phyloP scores from a whole-genome alignment of 2,888 invertebrate species.

The Lacanobia wlatinum region DNA sequence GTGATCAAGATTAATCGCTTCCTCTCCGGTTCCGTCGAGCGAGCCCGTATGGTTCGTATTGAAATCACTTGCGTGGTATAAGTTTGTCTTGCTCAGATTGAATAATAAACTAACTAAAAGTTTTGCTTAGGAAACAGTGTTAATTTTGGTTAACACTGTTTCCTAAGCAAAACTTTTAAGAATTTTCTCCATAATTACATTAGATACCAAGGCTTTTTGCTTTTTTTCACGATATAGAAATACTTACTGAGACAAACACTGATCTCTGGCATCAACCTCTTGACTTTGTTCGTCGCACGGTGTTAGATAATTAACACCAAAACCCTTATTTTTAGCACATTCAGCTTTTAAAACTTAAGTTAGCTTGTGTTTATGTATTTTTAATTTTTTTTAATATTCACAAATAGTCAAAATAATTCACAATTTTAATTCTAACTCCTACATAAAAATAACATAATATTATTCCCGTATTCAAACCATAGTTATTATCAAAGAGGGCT shows the following conservation, averaged over 20 bases:
- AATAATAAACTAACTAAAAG: background rate
- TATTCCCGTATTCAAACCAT: background rate
- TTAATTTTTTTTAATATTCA: too few species aligned
- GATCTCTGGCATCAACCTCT: too few species aligned
- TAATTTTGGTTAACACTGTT: too few species aligned
- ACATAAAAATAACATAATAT: background rate
- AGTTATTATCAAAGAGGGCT: conserved; percentile 9
- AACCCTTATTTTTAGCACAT: too few species aligned
- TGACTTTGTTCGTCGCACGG: too few species aligned
- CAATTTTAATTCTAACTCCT: background rate
- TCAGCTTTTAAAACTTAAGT: too few species aligned
- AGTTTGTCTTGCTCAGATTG: background rate
- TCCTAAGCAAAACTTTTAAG: too few species aligned
- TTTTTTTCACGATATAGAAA: too few species aligned
- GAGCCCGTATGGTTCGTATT: conserved; percentile 26
- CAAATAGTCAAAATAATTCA: too few species aligned
- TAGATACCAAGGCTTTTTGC: background rate
- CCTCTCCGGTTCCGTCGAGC: conserved; percentile 59
- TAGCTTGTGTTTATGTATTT: too few species aligned
- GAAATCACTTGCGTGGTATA: conserved; percentile 21
- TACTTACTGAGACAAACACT: too few species aligned
- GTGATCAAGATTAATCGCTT: conserved; percentile 76
- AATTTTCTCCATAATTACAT: background rate
- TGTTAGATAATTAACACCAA: too few species aligned
- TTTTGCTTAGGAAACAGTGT: conserved; percentile 6